These are phyloP conservation scores for Caracal caracal DNA, from an alignment of 2,113 vertebrate species.

Conservation along the genomic window DNA sequence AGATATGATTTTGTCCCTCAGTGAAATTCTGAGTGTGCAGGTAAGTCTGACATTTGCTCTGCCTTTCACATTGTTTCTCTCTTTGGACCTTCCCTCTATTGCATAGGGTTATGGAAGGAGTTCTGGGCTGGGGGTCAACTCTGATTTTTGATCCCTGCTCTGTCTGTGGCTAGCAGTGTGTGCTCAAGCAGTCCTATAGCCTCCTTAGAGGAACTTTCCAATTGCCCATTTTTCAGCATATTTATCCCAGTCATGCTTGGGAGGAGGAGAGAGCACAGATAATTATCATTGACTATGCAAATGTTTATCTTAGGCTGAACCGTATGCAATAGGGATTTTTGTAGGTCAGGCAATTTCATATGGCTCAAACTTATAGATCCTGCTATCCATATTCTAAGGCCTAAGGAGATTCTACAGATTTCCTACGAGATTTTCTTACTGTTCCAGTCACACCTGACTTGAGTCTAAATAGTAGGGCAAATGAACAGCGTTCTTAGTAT, in stretches of 20 bases:
- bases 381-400: background rate
- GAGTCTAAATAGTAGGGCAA: background rate
- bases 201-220: background rate
- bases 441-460: background rate
- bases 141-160: background rate
- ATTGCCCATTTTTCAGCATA: background rate
- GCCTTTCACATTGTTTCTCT: background rate
- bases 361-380: background rate
- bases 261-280: background rate
- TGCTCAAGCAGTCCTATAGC: background rate
- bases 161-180: background rate
- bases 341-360: background rate
- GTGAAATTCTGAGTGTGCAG: conserved; percentile 30
- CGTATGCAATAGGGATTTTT: background rate
- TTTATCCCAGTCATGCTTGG: background rate
- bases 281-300: background rate
- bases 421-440: background rate
- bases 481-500: background rate
- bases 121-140: background rate
- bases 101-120: background rate
- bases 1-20: background rate
- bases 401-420: background rate
- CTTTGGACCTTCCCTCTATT: background rate
- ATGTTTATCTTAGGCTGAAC: background rate
- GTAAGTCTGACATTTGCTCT: background rate